Conservation (phyloP, 2,113 vertebrate genomes). For the Zeus faber region DNA sequence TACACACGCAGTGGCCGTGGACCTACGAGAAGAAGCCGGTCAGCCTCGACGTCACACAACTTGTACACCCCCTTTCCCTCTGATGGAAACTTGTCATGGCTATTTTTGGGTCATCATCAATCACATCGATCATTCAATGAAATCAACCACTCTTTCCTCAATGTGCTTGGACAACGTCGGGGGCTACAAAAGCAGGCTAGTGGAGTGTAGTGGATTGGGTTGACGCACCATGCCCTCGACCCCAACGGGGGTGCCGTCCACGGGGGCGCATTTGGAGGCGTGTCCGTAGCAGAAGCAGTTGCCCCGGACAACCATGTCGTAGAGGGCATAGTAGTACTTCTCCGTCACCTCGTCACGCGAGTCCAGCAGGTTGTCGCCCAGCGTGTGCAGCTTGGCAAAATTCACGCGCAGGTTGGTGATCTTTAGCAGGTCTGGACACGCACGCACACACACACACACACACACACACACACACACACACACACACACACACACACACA, state of each 20-base stretch:
- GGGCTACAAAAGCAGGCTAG: too few relatives aligned
- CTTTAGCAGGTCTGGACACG: constrained; percentile 84
- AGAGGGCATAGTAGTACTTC: constrained; percentile 96
- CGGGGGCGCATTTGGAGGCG: constrained; percentile 87
- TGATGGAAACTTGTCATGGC: too few relatives aligned
- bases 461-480: not conserved
- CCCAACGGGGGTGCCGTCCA: constrained; percentile 61
- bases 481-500: not conserved
- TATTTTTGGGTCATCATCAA: too few relatives aligned
- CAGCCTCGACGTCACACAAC: too few relatives aligned
- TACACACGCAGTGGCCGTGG: constrained; percentile 91
- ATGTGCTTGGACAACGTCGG: too few relatives aligned
- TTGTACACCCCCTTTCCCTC: too few relatives aligned
- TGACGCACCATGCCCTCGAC: constrained; percentile 89
- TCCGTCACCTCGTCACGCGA: constrained; percentile 88
- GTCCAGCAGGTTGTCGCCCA: constrained; percentile 93
- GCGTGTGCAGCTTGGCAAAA: constrained; percentile 87
- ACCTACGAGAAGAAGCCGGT: too few relatives aligned
- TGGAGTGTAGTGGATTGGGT: not conserved
- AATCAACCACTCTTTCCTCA: too few relatives aligned
- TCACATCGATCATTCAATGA: too few relatives aligned
- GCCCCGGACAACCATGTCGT: constrained; percentile 94
- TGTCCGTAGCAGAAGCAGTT: constrained; percentile 99
- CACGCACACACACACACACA: constrained; percentile 10
- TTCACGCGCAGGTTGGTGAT: constrained; percentile 93